These are phyloP conservation scores for Oasisia sp. DNA, from an alignment of 2,888 invertebrate genomes.

Conservation along the genomic window DNA sequence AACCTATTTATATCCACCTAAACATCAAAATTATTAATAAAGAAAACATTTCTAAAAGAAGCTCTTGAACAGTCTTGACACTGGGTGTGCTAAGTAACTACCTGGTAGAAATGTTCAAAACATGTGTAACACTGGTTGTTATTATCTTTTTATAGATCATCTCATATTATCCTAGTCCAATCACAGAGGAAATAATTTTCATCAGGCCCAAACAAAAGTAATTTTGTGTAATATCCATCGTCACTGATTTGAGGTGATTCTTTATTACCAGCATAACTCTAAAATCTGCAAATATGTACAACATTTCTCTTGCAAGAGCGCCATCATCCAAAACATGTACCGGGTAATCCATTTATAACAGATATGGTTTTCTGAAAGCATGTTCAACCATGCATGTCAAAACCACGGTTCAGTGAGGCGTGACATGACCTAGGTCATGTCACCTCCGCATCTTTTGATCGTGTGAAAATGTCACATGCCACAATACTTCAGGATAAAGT, in stretches of 20 bases:
- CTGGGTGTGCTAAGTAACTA: too few species aligned
- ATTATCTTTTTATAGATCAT: too few species aligned
- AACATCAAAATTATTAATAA: too few species aligned
- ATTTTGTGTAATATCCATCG: background rate
- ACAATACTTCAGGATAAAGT: background rate
- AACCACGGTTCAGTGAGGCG: background rate
- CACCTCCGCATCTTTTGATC: background rate
- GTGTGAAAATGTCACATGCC: background rate
- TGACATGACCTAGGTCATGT: background rate
- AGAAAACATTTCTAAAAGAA: too few species aligned
- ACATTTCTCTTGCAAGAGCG: background rate
- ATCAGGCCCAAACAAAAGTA: too few species aligned
- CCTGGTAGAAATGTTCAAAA: too few species aligned
- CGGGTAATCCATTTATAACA: too few species aligned
- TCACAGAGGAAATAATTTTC: too few species aligned
- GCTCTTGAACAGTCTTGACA: too few species aligned
- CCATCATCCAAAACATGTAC: background rate
- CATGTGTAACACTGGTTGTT: too few species aligned
- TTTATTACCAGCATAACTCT: background rate
- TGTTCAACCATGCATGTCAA: background rate
- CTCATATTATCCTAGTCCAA: too few species aligned
- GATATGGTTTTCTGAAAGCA: background rate
- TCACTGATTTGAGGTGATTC: background rate
- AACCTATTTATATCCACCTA: too few species aligned
- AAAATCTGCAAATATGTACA: background rate